These are phyloP conservation scores for Leptinotarsa peninsularis DNA, from an alignment of 2,888 invertebrate species.

Conservation along the genomic window DNA sequence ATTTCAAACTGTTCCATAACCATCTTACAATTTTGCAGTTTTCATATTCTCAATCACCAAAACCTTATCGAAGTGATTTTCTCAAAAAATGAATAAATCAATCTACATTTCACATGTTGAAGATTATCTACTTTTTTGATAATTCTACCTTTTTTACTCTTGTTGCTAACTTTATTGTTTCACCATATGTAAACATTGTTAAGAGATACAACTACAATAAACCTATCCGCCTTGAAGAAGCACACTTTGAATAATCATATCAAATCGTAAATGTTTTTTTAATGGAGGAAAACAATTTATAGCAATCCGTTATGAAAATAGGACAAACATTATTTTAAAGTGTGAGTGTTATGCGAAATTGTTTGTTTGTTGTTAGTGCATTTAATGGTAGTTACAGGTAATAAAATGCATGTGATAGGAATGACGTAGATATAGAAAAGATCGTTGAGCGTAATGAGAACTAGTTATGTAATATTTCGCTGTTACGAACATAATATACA, in stretches of 20 bases:
- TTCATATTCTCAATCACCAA: no score
- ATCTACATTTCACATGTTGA: no score
- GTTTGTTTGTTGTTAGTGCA: not conserved
- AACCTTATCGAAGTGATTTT: no score
- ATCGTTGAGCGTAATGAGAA: not conserved
- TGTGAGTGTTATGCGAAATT: not conserved
- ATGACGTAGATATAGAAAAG: not conserved
- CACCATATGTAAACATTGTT: not conserved
- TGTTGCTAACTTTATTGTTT: no score
- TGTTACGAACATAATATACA: not conserved
- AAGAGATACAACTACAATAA: not conserved
- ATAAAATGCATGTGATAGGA: slow-evolving; percentile 3
- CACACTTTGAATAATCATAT: not conserved
- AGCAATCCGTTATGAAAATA: not conserved
- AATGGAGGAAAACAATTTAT: slow-evolving; percentile 1
- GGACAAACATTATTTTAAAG: slow-evolving; percentile 9
- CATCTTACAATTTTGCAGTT: no score
- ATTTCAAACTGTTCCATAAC: no score
- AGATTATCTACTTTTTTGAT: no score
- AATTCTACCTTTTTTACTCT: not conserved
- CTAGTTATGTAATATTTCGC: slow-evolving; percentile 1
- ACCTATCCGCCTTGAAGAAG: not conserved
- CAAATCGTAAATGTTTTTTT: not conserved
- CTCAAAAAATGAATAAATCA: no score
- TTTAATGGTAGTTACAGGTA: slow-evolving; percentile 11